Percentiles rank a stretch among this genome's conserved stretches.
Conservation (phyloP, 2,797 vertebrate species). For the Ceryle rudis region DNA sequence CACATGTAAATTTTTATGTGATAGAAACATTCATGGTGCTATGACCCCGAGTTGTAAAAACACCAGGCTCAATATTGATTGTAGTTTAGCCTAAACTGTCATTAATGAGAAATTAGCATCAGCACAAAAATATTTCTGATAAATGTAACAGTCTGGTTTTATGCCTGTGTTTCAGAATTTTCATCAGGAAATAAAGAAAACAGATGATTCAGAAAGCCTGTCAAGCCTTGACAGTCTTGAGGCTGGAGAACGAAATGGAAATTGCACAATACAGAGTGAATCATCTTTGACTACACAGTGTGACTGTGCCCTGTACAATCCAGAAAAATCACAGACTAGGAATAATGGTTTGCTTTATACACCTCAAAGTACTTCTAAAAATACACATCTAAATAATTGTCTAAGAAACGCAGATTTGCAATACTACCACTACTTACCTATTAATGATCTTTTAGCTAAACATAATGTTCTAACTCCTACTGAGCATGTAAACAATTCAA, state of each 20-base stretch:
- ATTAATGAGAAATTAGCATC: neutral
- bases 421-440: constrained; percentile 26
- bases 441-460: constrained; percentile 61
- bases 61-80: neutral
- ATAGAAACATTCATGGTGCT: neutral
- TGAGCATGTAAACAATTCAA: constrained; percentile 34
- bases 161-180: constrained; percentile 82
- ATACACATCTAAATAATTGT: constrained; percentile 75
- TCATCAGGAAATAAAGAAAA: constrained; percentile 78
- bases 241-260: constrained; percentile 76
- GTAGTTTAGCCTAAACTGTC: neutral
- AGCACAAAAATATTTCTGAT: neutral
- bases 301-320: constrained; percentile 49
- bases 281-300: constrained; percentile 60
- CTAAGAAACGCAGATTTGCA: constrained; percentile 60
- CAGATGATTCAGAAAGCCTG: constrained; percentile 84
- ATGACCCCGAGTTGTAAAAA: neutral
- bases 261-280: constrained; percentile 50
- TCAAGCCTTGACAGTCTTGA: constrained; percentile 93
- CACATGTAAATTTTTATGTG: neutral
- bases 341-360: constrained; percentile 55
- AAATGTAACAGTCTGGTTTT: neutral
- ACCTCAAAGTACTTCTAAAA: constrained; percentile 66
- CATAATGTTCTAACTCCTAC: constrained; percentile 34
- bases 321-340: constrained; percentile 55